Evolutionary conservation across 2,888 invertebrate genomes (phyloP).

Genomic region (Proisotoma minuta): DNA sequence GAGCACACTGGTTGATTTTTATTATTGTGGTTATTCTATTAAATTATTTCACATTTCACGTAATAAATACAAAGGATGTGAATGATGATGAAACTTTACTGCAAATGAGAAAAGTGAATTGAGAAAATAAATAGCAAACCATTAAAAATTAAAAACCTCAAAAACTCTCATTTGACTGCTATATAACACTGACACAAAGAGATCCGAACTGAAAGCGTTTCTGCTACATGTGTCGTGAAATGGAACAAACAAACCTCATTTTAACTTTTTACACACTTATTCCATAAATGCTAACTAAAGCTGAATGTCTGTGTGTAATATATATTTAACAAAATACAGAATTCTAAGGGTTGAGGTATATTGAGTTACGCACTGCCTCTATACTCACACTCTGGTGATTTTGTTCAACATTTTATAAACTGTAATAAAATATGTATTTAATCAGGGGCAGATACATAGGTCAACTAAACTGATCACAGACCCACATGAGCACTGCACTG

Average conservation of each 20-base stretch:
- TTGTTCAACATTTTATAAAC: no score
- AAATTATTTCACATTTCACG: background rate
- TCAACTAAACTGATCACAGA: no score
- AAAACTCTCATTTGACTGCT: background rate
- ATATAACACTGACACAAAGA: background rate
- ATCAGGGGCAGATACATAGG: no score
- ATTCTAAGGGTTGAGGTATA: no score
- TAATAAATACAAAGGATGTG: background rate
- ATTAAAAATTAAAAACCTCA: background rate
- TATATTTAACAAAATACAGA: no score
- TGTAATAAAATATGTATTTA: no score
- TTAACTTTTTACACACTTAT: background rate
- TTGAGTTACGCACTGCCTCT: no score
- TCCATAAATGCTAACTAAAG: conserved; percentile 1
- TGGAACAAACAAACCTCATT: conserved; percentile 12
- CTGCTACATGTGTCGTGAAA: conserved; percentile 5
- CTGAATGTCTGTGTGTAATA: no score
- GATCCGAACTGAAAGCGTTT: conserved; percentile 6
- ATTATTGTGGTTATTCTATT: background rate
- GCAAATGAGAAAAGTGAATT: background rate
- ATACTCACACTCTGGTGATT: no score
- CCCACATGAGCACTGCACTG: no score
- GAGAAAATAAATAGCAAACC: background rate
- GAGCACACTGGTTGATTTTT: background rate
- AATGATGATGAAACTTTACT: background rate